Conservation (phyloP, 1,140 invertebrate species). For the Drosophila micromelanica region DNA sequence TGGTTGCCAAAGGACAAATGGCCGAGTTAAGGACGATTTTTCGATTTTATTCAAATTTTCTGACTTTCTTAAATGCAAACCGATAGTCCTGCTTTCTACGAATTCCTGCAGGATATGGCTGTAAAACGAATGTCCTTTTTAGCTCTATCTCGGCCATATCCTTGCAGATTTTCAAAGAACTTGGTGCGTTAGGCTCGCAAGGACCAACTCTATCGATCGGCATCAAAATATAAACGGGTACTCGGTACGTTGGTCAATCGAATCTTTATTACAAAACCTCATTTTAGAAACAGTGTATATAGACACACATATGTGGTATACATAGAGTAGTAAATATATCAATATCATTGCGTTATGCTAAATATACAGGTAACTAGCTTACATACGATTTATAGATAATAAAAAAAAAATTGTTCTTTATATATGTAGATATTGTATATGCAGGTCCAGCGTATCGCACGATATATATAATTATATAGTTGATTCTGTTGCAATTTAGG, state of each 20-base stretch:
- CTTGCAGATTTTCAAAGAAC: neutral
- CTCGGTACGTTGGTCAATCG: slow-evolving; percentile 48
- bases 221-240: no score
- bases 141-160: neutral
- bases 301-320: slow-evolving; percentile 4
- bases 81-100: no score
- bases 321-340: slow-evolving; percentile 5
- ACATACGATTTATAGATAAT: slow-evolving; percentile 17
- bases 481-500: slow-evolving; percentile 11
- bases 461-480: slow-evolving; percentile 9
- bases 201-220: no score
- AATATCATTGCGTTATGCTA: slow-evolving; percentile 23
- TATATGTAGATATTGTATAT: slow-evolving; percentile 27
- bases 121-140: no score
- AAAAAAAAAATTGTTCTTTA: slow-evolving; percentile 5
- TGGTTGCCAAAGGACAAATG: no score
- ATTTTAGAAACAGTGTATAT: slow-evolving; percentile 18
- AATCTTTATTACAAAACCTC: slow-evolving; percentile 59
- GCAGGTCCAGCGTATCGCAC: slow-evolving; percentile 8
- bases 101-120: no score
- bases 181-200: neutral
- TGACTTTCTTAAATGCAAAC: no score
- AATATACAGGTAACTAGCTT: slow-evolving; percentile 21
- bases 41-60: no score
- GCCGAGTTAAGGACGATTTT: no score